Percentiles rank a stretch among this genome's conserved stretches.
Conservation (phyloP, 2,888 invertebrate genomes). For the Panorpa germanica region DNA sequence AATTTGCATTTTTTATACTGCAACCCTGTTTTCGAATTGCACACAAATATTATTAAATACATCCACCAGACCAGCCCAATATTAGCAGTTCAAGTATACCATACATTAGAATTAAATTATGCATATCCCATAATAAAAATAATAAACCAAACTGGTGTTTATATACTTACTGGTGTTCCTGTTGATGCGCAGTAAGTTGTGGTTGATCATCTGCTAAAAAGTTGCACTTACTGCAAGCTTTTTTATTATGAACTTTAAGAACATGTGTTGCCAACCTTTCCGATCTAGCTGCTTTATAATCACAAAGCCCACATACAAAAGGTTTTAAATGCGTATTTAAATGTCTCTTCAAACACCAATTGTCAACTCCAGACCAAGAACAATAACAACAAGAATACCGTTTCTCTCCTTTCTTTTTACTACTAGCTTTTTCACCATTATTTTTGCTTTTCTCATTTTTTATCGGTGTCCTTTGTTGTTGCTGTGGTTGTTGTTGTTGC, state of each 20-base stretch:
- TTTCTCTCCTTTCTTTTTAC: slow-evolving; percentile 43
- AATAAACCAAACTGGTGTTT: no score
- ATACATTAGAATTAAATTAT: slow-evolving; percentile 1
- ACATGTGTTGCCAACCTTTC: slow-evolving; percentile 81
- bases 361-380: slow-evolving; percentile 83
- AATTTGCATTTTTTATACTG: no score
- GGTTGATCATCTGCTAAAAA: slow-evolving; percentile 71
- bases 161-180: slow-evolving; percentile 50
- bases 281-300: slow-evolving; percentile 83
- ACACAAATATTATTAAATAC: slow-evolving; percentile 7
- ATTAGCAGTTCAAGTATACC: no score
- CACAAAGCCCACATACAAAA: slow-evolving; percentile 76
- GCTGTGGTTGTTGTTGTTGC: slow-evolving; percentile 21
- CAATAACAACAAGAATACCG: slow-evolving; percentile 79
- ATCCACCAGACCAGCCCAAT: no score
- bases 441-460: slow-evolving; percentile 8
- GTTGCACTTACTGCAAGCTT: slow-evolving; percentile 75
- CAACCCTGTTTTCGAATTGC: slow-evolving; percentile 10
- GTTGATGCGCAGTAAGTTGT: slow-evolving; percentile 59
- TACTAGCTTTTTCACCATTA: no score
- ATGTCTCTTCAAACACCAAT: slow-evolving; percentile 85
- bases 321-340: slow-evolving; percentile 86
- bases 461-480: slow-evolving; percentile 9
- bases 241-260: slow-evolving; percentile 79
- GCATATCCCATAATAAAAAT: slow-evolving; percentile 4